Evolutionary conservation across 2,888 invertebrate genomes (phyloP).

Genomic region (Rhamnusium bicolor): DNA sequence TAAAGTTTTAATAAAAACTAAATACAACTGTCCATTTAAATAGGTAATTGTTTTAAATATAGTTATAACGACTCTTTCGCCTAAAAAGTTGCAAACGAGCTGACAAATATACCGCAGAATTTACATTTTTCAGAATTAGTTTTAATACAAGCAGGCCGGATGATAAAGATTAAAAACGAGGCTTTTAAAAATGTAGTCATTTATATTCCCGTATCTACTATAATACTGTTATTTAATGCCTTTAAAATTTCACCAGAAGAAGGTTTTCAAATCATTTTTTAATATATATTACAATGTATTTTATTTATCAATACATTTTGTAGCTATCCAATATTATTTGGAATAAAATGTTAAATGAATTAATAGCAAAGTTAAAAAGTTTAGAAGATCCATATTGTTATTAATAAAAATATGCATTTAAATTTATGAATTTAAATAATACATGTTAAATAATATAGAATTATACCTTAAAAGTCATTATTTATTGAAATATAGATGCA

Average conservation of each 20-base stretch:
- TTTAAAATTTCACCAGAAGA: not conserved
- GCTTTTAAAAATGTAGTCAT: constrained; percentile 4
- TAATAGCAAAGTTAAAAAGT: no score
- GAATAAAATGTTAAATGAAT: no score
- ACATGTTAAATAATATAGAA: no score
- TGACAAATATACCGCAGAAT: constrained; percentile 16
- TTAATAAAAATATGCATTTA: no score
- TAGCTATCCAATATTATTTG: no score
- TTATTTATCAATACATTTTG: no score
- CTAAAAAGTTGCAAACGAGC: constrained; percentile 13
- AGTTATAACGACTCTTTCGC: not conserved
- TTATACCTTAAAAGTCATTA: no score
- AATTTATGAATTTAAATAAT: no score
- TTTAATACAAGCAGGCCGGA: constrained; percentile 1
- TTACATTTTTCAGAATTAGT: constrained; percentile 24
- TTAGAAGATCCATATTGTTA: no score
- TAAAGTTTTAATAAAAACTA: constrained; percentile 10
- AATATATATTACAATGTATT: not conserved
- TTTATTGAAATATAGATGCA: no score
- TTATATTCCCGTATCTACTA: constrained; percentile 9
- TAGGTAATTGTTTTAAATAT: not conserved
- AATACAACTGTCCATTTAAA: constrained; percentile 4
- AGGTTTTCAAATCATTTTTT: not conserved
- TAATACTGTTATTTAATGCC: no score
- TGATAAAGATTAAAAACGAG: constrained; percentile 16